Percentiles rank a stretch among this genome's conserved stretches.
Conservation (phyloP, 2,888 invertebrate genomes). For the Globia sparganii region DNA sequence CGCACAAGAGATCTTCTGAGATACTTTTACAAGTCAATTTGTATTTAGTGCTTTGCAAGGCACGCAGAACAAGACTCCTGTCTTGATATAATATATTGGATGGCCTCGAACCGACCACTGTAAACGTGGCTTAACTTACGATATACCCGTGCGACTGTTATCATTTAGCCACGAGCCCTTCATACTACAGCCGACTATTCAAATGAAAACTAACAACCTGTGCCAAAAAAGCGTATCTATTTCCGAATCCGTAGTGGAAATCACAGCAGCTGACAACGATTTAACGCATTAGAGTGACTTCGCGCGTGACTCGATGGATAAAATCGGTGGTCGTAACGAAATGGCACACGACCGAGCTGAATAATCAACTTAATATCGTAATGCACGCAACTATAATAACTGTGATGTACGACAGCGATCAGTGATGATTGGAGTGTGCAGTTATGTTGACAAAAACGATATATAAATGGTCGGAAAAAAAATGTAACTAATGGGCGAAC, state of each 20-base stretch:
- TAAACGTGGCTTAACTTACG: neutral
- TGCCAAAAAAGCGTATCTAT: slow-evolving; percentile 32
- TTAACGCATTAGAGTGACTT: slow-evolving; percentile 49
- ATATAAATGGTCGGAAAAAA: slow-evolving; percentile 28
- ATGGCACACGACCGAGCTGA: slow-evolving; percentile 50
- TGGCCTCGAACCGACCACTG: neutral
- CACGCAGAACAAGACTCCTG: neutral
- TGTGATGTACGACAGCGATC: slow-evolving; percentile 53
- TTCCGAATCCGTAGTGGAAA: slow-evolving; percentile 27
- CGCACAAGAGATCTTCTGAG: no score
- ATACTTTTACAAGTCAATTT: neutral
- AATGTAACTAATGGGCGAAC: neutral
- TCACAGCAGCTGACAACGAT: slow-evolving; percentile 56
- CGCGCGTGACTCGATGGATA: slow-evolving; percentile 61
- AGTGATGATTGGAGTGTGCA: slow-evolving; percentile 48
- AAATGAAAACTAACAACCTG: slow-evolving; percentile 2
- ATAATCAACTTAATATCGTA: slow-evolving; percentile 61
- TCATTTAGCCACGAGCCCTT: neutral
- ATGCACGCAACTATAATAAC: slow-evolving; percentile 64
- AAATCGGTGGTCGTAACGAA: slow-evolving; percentile 57
- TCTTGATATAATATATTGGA: neutral
- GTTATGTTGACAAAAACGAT: slow-evolving; percentile 34
- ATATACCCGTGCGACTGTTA: neutral
- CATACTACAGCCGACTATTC: neutral
- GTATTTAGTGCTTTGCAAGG: neutral